Conservation (phyloP, 2,113 vertebrate species). For the Pomatorhinus ruficollis region DNA sequence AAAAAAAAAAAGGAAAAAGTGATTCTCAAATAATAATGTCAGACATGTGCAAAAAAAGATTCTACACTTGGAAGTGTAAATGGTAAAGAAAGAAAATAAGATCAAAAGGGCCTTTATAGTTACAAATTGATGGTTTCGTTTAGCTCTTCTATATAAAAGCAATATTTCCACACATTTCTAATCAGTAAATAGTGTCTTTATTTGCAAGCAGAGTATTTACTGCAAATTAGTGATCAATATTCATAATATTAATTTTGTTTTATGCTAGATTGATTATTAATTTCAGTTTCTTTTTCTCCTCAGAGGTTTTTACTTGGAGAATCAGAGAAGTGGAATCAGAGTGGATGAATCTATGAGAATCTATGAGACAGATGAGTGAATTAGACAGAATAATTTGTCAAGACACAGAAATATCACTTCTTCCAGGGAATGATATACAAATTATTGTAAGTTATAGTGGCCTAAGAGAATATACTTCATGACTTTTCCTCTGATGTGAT, state of each 20-base stretch:
- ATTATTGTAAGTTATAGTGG: neutral
- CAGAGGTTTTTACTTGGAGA: neutral
- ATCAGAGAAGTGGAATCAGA: neutral
- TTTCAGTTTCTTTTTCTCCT: neutral
- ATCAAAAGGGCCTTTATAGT: neutral
- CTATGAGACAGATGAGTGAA: neutral
- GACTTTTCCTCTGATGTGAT: neutral
- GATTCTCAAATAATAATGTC: neutral
- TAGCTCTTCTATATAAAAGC: neutral
- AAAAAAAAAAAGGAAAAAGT: no score
- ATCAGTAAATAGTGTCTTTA: neutral
- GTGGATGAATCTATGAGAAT: neutral
- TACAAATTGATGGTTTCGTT: neutral
- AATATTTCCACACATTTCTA: neutral
- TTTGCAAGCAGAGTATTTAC: neutral
- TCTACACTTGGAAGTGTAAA: neutral
- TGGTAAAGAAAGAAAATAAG: neutral
- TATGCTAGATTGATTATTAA: neutral
- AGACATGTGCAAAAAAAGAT: neutral
- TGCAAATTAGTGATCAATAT: neutral
- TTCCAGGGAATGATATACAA: neutral
- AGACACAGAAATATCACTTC: neutral
- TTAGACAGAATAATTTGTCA: conserved; percentile 11
- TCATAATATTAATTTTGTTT: neutral
- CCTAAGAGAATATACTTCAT: neutral